phyloP scores from a whole-genome alignment of 2,888 invertebrate species.

The Eurytoma adleriae region DNA sequence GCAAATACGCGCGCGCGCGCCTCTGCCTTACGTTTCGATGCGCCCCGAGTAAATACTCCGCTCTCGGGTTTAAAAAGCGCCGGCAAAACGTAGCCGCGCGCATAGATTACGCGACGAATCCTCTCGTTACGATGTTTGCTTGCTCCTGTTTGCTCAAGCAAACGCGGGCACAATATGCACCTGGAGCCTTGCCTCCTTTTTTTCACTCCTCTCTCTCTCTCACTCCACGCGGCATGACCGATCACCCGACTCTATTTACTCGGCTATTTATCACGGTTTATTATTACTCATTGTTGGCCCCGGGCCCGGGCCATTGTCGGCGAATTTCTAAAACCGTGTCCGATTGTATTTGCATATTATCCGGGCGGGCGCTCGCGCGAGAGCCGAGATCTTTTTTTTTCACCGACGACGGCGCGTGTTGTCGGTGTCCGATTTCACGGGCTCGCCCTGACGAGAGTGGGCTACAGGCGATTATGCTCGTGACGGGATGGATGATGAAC shows the following conservation, averaged over 20 bases:
- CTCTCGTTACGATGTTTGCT: slow-evolving; percentile 48
- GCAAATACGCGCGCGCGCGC: slow-evolving; percentile 26
- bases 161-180: slow-evolving; percentile 22
- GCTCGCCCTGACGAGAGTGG: neutral
- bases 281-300: slow-evolving; percentile 74
- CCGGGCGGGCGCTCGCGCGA: slow-evolving; percentile 23
- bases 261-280: slow-evolving; percentile 76
- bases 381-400: neutral
- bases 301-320: slow-evolving; percentile 64
- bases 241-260: slow-evolving; percentile 67
- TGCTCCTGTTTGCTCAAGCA: slow-evolving; percentile 42
- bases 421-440: slow-evolving; percentile 70
- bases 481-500: too few species aligned
- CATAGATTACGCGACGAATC: slow-evolving; percentile 36
- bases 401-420: neutral
- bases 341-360: slow-evolving; percentile 74
- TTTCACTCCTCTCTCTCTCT: slow-evolving; percentile 2
- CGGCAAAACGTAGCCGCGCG: slow-evolving; percentile 11
- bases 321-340: slow-evolving; percentile 74
- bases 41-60: slow-evolving; percentile 33
- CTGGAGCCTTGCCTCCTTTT: slow-evolving; percentile 38
- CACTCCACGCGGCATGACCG: slow-evolving; percentile 47
- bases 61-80: slow-evolving; percentile 22
- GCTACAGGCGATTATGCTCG: too few species aligned
- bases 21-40: slow-evolving; percentile 26